phyloP scores from a whole-genome alignment of 2,113 vertebrate species.

The Cyprinodon brontotheroides region DNA sequence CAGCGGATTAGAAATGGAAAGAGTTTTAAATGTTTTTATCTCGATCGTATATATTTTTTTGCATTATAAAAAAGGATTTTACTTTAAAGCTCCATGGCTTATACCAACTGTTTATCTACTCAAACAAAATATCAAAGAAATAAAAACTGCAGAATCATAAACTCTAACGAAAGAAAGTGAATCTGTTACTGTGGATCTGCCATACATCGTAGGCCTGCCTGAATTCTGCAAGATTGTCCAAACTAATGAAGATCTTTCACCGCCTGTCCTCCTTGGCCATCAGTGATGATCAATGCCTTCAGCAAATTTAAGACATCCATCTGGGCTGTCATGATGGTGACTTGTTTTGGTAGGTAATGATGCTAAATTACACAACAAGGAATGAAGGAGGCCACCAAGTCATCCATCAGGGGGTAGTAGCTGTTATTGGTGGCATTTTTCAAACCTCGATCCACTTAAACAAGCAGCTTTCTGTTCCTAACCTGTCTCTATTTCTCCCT shows the following conservation, averaged over 20 bases:
- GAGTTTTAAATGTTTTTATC: not conserved
- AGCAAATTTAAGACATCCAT: slow-evolving; percentile 48
- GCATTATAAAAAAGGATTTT: not conserved
- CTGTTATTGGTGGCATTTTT: slow-evolving; percentile 59
- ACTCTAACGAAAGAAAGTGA: slow-evolving; percentile 14
- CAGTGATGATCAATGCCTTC: slow-evolving; percentile 62
- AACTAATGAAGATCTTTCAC: slow-evolving; percentile 62
- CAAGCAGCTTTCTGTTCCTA: slow-evolving; percentile 47
- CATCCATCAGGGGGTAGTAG: slow-evolving; percentile 66
- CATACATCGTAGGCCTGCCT: slow-evolving; percentile 41
- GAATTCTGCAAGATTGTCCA: slow-evolving; percentile 49
- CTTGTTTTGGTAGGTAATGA: slow-evolving; percentile 74
- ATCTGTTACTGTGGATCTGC: slow-evolving; percentile 24
- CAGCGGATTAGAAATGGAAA: no score
- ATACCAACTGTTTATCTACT: not conserved
- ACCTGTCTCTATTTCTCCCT: slow-evolving; percentile 16
- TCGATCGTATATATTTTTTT: not conserved
- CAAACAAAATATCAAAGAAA: not conserved
- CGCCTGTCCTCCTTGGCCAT: slow-evolving; percentile 38
- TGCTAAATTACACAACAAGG: slow-evolving; percentile 70
- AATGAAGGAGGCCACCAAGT: slow-evolving; percentile 54
- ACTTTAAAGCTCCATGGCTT: not conserved
- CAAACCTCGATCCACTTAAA: slow-evolving; percentile 56
- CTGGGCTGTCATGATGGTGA: slow-evolving; percentile 39
- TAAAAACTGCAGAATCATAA: not conserved